Percentiles rank a stretch among this genome's conserved stretches.
phyloP scores from a whole-genome alignment of 2,113 vertebrate species.

The Cyrtonyx montezumae region DNA sequence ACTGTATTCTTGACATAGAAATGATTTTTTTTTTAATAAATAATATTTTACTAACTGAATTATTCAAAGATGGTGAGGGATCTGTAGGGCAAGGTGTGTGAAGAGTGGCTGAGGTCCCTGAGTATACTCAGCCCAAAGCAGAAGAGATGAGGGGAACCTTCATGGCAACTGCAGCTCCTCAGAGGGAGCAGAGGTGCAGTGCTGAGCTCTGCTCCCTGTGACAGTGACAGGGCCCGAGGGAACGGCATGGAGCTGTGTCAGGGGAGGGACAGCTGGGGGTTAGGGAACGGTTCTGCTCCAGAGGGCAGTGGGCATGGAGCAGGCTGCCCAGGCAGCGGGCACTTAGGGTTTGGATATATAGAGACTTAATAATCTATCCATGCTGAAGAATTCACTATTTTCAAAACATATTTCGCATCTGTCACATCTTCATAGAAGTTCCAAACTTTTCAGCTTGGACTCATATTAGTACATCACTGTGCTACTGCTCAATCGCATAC shows the following conservation, averaged over 20 bases:
- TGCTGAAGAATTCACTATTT: background rate
- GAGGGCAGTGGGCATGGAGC: too few species aligned
- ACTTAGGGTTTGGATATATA: too few species aligned
- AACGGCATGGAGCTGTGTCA: too few species aligned
- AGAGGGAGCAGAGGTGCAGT: too few species aligned
- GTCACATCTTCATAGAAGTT: background rate
- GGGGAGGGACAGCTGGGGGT: background rate
- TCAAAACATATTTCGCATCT: background rate
- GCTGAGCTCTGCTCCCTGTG: too few species aligned
- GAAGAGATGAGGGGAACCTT: too few species aligned
- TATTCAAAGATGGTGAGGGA: background rate
- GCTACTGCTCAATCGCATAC: background rate
- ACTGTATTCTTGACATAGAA: background rate
- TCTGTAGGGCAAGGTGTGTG: background rate
- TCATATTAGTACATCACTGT: background rate
- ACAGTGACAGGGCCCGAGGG: too few species aligned
- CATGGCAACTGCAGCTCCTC: too few species aligned
- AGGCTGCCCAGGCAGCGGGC: too few species aligned
- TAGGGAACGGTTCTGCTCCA: background rate
- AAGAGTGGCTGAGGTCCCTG: background rate
- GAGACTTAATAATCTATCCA: background rate
- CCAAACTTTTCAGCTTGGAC: background rate
- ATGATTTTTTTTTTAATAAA: background rate
- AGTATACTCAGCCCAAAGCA: background rate
- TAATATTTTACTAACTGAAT: background rate